These are phyloP conservation scores for Itoplectis maculator DNA, from an alignment of 2,888 invertebrate species.

Conservation along the genomic window DNA sequence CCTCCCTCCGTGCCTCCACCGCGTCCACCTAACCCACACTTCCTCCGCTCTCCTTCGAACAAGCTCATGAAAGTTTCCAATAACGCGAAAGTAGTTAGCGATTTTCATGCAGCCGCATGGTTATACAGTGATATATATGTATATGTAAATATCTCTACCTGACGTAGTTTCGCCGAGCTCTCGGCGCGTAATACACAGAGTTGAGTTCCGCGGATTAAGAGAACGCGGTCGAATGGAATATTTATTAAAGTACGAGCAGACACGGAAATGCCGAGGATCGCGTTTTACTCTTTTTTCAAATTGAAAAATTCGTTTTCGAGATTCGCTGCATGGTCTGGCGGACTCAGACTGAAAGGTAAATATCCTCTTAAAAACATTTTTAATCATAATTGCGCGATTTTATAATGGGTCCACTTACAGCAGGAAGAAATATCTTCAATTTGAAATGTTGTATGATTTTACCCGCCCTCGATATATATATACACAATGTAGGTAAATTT, in stretches of 20 bases:
- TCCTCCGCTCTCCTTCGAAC: neutral
- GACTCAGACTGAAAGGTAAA: no score
- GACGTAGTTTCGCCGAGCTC: neutral
- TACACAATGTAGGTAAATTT: neutral
- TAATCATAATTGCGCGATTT: neutral
- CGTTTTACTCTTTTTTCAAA: neutral
- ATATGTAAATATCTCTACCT: neutral
- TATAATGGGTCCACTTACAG: neutral
- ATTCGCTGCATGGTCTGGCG: neutral
- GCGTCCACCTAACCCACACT: no score
- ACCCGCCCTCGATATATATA: neutral
- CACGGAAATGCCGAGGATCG: neutral
- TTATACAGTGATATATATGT: constrained; percentile 55
- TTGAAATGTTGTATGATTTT: neutral
- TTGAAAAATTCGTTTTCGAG: neutral
- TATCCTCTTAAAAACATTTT: neutral
- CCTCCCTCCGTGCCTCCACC: neutral
- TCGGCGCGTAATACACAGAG: neutral
- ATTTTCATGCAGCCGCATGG: constrained; percentile 70
- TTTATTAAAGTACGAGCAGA: neutral
- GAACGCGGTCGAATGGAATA: neutral
- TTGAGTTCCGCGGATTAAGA: neutral
- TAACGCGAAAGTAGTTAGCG: constrained; percentile 76
- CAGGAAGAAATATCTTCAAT: neutral
- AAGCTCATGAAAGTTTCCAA: constrained; percentile 74